Evolutionary conservation across 2,888 invertebrate genomes (phyloP).

Genomic region (Myopa tessellatipennis): DNA sequence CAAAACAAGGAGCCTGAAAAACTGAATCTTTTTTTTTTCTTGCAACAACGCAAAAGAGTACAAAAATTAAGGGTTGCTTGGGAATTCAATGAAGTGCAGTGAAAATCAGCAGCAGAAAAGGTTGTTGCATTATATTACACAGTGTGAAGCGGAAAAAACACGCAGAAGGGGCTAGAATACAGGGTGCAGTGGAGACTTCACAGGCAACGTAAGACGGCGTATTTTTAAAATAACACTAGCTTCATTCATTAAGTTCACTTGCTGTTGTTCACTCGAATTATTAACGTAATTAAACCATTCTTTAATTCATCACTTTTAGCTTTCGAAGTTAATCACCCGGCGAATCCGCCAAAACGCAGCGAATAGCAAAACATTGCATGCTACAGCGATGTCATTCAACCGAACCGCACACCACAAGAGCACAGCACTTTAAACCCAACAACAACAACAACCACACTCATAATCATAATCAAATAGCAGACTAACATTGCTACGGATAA

Average conservation of each 20-base stretch:
- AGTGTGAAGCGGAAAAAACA: not conserved
- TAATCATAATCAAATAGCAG: no score
- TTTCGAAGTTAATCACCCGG: no score
- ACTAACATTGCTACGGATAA: no score
- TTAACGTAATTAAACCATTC: no score
- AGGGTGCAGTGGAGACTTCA: no score
- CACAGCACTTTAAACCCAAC: conserved; percentile 29
- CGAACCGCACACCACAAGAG: not conserved
- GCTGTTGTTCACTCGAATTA: not conserved
- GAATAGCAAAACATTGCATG: not conserved
- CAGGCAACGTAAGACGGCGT: no score
- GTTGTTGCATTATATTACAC: not conserved
- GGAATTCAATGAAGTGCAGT: conserved; percentile 4
- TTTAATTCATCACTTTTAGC: no score
- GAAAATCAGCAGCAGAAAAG: not conserved
- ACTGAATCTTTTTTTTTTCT: not conserved
- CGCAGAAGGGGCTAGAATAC: not conserved
- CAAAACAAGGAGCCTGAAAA: not conserved
- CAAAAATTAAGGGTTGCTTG: not conserved
- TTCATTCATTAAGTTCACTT: not conserved
- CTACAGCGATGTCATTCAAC: not conserved
- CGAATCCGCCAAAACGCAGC: not conserved
- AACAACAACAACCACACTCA: conserved; percentile 17
- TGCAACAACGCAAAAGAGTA: not conserved
- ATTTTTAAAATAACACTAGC: not conserved